phyloP scores from a whole-genome alignment of 2,113 vertebrate species.

The Mustelus asterias region DNA sequence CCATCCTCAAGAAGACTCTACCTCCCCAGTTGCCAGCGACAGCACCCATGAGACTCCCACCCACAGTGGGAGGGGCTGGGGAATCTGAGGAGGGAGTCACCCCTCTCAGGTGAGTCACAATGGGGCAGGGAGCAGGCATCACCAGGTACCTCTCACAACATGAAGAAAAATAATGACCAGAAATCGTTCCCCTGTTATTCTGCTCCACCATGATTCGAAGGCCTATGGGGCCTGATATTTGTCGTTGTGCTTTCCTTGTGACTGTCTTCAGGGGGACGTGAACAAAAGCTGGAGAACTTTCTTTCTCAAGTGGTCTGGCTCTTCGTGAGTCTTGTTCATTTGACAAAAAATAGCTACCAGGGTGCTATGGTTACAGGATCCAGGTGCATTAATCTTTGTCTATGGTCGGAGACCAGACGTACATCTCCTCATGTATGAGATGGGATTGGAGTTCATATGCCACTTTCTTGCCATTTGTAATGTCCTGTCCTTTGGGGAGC shows the following conservation, averaged over 20 bases:
- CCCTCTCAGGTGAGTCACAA: too few species aligned
- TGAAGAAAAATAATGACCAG: too few species aligned
- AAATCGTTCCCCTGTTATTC: too few species aligned
- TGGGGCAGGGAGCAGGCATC: too few species aligned
- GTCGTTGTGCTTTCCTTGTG: not conserved
- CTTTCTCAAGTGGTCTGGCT: not conserved
- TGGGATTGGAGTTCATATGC: not conserved
- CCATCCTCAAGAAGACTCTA: too few species aligned
- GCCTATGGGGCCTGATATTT: too few species aligned
- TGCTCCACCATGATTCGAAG: too few species aligned
- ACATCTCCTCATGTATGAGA: not conserved
- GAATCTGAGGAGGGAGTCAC: too few species aligned
- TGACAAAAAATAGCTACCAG: not conserved
- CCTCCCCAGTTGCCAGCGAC: too few species aligned
- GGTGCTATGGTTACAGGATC: not conserved
- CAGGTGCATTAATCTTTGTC: not conserved
- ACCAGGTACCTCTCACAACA: too few species aligned
- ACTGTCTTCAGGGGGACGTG: not conserved
- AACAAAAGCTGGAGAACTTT: not conserved
- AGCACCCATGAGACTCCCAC: too few species aligned
- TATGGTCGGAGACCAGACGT: not conserved
- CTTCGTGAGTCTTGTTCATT: not conserved
- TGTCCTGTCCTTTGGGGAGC: not conserved
- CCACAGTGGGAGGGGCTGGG: too few species aligned
- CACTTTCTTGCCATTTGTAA: not conserved